Conservation (phyloP, 2,888 invertebrate species). For the Hybos culiciformis region DNA sequence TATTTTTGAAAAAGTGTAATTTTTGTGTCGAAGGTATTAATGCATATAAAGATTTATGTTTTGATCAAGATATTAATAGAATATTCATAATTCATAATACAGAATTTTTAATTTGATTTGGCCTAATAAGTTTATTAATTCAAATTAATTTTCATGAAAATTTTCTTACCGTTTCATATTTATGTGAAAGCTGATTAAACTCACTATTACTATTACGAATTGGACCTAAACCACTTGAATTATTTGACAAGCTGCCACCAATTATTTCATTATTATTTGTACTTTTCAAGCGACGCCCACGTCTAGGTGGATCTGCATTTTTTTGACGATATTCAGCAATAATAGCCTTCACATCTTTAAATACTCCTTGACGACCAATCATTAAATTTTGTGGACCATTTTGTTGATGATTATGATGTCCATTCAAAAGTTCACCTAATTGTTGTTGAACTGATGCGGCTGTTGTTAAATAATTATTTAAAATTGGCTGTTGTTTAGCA, state of each 20-base stretch:
- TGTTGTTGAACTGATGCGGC: constrained; percentile 17
- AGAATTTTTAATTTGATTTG: no score
- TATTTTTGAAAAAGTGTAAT: background rate
- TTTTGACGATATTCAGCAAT: constrained; percentile 67
- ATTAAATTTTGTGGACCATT: constrained; percentile 13
- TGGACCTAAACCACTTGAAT: background rate
- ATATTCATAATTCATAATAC: no score
- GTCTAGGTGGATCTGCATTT: constrained; percentile 58
- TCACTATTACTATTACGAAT: background rate
- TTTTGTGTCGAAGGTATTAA: background rate
- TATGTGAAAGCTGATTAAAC: background rate
- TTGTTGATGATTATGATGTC: constrained; percentile 15
- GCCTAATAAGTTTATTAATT: no score
- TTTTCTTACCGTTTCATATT: background rate
- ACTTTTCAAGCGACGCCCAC: constrained; percentile 47
- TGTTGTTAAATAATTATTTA: constrained; percentile 18
- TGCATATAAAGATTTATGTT: no score
- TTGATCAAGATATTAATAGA: no score
- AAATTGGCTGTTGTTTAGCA: constrained; percentile 12
- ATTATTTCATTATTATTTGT: constrained; percentile 5
- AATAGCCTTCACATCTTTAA: constrained; percentile 69
- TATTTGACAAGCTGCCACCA: background rate
- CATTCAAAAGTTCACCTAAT: constrained; percentile 19
- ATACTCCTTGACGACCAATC: constrained; percentile 56
- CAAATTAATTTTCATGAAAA: background rate